Evolutionary conservation across 2,888 invertebrate genomes (phyloP).

Genomic region (Junonia oenone): DNA sequence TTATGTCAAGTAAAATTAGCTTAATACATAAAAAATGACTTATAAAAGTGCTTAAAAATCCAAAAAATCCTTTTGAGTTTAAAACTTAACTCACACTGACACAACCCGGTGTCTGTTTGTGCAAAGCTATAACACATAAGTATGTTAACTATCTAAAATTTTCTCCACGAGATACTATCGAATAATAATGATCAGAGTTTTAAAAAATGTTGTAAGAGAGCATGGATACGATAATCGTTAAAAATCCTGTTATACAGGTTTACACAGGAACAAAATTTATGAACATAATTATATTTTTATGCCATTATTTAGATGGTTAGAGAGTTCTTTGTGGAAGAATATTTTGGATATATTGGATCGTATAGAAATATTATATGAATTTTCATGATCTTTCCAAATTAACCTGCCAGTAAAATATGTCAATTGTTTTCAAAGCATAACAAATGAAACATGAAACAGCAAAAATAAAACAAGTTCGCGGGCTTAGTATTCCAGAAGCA

Average conservation of each 20-base stretch:
- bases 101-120: conserved; percentile 5
- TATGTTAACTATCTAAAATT: no score
- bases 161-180: neutral
- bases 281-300: neutral
- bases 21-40: conserved; percentile 20
- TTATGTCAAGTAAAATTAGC: conserved; percentile 20
- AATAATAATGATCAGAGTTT: neutral
- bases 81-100: conserved; percentile 17
- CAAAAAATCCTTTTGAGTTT: conserved; percentile 14
- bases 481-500: conserved; percentile 30
- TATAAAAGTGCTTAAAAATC: conserved; percentile 28
- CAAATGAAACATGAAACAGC: neutral
- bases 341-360: neutral
- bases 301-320: no score
- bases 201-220: no score
- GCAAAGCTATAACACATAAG: neutral
- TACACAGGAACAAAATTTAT: neutral
- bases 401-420: neutral
- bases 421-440: neutral
- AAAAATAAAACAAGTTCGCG: conserved; percentile 14
- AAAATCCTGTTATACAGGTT: neutral
- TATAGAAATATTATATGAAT: neutral
- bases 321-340: no score
- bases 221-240: neutral
- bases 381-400: neutral